Evolutionary conservation across 2,797 vertebrate genomes (phyloP), one percentile per base, ranked within the genome.

Genomic region (Myotis pilosus): DNA sequence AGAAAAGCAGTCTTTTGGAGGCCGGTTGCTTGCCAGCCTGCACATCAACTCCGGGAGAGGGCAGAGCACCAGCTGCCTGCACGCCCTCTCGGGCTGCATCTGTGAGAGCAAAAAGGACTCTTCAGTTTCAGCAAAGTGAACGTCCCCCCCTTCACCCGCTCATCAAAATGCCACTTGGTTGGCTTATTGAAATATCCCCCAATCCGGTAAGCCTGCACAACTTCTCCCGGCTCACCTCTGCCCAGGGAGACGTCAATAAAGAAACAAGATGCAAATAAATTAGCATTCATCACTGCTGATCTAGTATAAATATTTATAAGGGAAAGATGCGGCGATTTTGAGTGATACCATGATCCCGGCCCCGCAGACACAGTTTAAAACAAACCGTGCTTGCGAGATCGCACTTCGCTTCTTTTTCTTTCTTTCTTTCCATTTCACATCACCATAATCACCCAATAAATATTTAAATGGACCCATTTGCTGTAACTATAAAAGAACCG

Each of bases 361-460:
- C 98, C 97, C 97, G 96, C 97, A 96, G 96, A 97, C 97, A 98
- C 98, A 96, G 98, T 97, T 97, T 97, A 98, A 96, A 98, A 97
- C 97, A 97, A 97, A 97, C 95, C 97, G 97, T 96, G 97, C 97
- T 98, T 97, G 97, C 96, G 97, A 98, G 97, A 98, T 97, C 96
- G 97, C 98, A 97, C 97, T 98, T 97, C 95, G 97, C 97, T 7
- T 95, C 97, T 98, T 98, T 98, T 96, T 98, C 98, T 97, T 98
- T 98, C 98, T 98, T 98, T 94, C 96, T 98, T 98, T 98, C 98
- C 98, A 98, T 98, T 98, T 98, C 98, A 98, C 98, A 98, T 98
- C 98, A 98, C 98, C 98, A 97, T 98, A 98, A 98, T 98, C 98
- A 98, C 98, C 98, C 98, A 98, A 98, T 98, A 98, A 98, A 98